phyloP scores from a whole-genome alignment of 2,113 vertebrate genomes.

The Cettia cetti region DNA sequence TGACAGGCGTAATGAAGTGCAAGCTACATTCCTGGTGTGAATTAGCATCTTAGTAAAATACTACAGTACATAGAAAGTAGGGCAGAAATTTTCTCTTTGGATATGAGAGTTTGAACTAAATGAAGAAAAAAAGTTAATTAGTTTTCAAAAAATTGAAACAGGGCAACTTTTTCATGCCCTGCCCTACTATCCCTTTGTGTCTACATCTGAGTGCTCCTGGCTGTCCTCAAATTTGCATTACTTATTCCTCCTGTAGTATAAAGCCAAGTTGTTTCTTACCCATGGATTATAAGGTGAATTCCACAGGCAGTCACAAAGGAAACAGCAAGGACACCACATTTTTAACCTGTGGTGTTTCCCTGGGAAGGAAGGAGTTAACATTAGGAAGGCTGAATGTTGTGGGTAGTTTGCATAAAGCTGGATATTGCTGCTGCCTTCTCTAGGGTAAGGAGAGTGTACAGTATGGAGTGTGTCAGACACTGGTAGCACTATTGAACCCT shows the following conservation, averaged over 20 bases:
- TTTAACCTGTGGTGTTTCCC: not conserved
- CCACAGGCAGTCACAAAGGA: not conserved
- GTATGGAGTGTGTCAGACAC: not conserved
- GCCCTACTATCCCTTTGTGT: not conserved
- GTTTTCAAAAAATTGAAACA: not conserved
- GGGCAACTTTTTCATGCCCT: not conserved
- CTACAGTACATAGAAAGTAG: not conserved
- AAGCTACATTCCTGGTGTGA: not conserved
- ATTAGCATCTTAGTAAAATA: not conserved
- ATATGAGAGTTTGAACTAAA: not conserved
- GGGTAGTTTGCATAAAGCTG: not conserved
- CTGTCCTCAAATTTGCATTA: not conserved
- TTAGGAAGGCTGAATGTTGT: not conserved
- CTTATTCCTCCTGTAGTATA: not conserved
- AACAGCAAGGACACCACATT: not conserved
- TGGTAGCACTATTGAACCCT: not conserved
- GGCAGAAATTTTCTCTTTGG: not conserved
- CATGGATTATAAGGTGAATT: not conserved
- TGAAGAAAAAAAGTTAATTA: not conserved
- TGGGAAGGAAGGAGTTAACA: not conserved
- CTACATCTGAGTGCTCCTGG: not conserved
- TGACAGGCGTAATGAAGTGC: not conserved
- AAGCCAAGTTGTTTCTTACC: not conserved
- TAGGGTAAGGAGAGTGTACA: not conserved
- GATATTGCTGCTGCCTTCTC: not conserved